phyloP scores from a whole-genome alignment of 2,888 invertebrate genomes.

The Xiphydria camelus region DNA sequence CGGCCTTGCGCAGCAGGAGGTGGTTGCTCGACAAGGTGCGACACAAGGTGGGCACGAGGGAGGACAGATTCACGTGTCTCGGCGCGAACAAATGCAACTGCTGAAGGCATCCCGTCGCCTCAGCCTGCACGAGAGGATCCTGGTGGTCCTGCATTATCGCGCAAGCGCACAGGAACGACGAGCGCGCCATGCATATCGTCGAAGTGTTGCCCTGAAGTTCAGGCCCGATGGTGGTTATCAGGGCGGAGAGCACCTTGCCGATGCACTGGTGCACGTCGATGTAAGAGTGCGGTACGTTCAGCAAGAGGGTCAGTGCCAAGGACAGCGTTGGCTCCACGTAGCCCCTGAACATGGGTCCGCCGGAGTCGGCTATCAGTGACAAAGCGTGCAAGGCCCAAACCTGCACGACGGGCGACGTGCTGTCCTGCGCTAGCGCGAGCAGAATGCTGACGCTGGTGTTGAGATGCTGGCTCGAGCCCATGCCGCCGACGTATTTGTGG shows the following conservation, averaged over 20 bases:
- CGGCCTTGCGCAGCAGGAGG: conserved; percentile 87
- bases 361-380: conserved; percentile 94
- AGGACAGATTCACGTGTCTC: conserved; percentile 88
- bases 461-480: conserved; percentile 93
- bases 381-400: conserved; percentile 97
- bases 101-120: conserved; percentile 94
- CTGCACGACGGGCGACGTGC: conserved; percentile 92
- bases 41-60: conserved; percentile 89
- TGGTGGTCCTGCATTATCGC: conserved; percentile 89
- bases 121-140: conserved; percentile 90
- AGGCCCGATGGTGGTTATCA: conserved; percentile 97
- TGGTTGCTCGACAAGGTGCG: conserved; percentile 87
- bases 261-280: conserved; percentile 93
- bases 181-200: conserved; percentile 74
- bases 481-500: conserved; percentile 93
- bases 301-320: conserved; percentile 83
- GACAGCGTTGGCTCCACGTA: conserved; percentile 95
- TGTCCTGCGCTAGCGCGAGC: conserved; percentile 91
- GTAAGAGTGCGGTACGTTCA: conserved; percentile 87
- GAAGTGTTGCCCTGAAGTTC: conserved; percentile 87
- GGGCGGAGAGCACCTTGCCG: conserved; percentile 88
- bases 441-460: conserved; percentile 94
- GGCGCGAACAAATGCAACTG: conserved; percentile 98
- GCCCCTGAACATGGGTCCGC: conserved; percentile 97
- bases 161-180: conserved; percentile 90